Evolutionary conservation across 2,888 invertebrate genomes (phyloP).

Genomic region (Drosophila atripex): DNA sequence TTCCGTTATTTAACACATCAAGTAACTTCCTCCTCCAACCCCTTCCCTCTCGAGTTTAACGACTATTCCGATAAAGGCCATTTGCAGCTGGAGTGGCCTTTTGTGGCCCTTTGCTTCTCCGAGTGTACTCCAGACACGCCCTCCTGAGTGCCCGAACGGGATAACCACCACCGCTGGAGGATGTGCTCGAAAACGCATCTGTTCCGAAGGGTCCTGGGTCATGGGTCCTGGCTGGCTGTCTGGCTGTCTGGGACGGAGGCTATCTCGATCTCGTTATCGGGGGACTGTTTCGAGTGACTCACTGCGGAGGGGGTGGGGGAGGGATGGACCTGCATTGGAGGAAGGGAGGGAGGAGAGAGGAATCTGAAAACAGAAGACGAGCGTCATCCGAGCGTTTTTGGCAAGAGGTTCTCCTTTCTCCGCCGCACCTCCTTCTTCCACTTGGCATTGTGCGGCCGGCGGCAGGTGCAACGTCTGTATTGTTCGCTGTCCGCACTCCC

Average conservation of each 20-base stretch:
- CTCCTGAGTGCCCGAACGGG: conserved; percentile 20
- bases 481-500: conserved; percentile 14
- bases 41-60: background rate
- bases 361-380: conserved; percentile 2
- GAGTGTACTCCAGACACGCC: conserved; percentile 31
- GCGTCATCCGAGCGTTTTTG: conserved; percentile 20
- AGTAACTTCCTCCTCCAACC: background rate
- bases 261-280: conserved; percentile 71
- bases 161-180: conserved; percentile 33
- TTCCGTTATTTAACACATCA: too few species aligned
- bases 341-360: background rate
- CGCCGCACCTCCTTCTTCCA: conserved; percentile 2
- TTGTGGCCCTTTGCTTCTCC: background rate
- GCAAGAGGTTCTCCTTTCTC: background rate
- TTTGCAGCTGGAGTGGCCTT: background rate
- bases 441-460: conserved; percentile 34
- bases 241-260: conserved; percentile 33
- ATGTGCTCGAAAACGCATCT: conserved; percentile 47
- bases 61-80: background rate
- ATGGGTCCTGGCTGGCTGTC: too few species aligned
- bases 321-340: background rate
- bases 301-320: background rate
- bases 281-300: conserved; percentile 14
- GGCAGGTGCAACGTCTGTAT: conserved; percentile 58
- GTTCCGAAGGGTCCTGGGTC: conserved; percentile 14